A percentile compares a stretch with the other conserved stretches of the same genome.
Evolutionary conservation across 2,888 invertebrate genomes (phyloP).

Genomic region (Synanthedon andrenaeformis): DNA sequence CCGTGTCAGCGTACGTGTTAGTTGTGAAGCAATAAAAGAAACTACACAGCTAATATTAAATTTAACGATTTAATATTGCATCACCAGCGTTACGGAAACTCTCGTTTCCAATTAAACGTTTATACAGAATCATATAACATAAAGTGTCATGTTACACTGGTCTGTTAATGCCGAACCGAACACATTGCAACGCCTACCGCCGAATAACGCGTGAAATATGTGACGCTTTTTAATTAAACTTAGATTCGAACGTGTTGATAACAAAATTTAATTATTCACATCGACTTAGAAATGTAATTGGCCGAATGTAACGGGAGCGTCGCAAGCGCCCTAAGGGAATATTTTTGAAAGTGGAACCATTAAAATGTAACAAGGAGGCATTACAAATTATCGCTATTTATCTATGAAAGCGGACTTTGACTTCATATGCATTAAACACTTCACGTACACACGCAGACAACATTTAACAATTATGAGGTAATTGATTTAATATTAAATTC

Average conservation of each 20-base stretch:
- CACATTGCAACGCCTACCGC: constrained; percentile 56
- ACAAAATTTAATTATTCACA: constrained; percentile 56
- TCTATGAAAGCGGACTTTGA: not conserved
- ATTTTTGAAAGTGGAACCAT: not conserved
- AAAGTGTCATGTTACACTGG: constrained; percentile 35
- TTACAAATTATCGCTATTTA: not conserved
- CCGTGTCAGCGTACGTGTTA: constrained; percentile 53
- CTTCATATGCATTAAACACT: not conserved
- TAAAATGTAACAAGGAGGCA: not conserved
- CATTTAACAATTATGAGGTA: too few relatives aligned
- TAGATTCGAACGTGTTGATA: constrained; percentile 58
- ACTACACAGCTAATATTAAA: constrained; percentile 63
- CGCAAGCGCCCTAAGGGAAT: not conserved
- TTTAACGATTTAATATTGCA: constrained; percentile 67
- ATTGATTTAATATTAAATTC: too few relatives aligned
- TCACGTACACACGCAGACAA: not conserved
- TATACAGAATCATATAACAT: constrained; percentile 18
- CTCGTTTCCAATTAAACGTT: constrained; percentile 15
- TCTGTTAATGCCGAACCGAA: constrained; percentile 28
- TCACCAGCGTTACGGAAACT: constrained; percentile 38
- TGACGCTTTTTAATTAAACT: constrained; percentile 69
- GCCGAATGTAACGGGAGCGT: constrained; percentile 29
- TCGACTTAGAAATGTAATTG: constrained; percentile 38
- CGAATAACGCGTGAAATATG: constrained; percentile 66
- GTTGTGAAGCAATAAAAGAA: constrained; percentile 64